Percentiles rank a stretch among this genome's conserved stretches.
Conservation (phyloP, 2,888 invertebrate species). For the Sturmia bella region DNA sequence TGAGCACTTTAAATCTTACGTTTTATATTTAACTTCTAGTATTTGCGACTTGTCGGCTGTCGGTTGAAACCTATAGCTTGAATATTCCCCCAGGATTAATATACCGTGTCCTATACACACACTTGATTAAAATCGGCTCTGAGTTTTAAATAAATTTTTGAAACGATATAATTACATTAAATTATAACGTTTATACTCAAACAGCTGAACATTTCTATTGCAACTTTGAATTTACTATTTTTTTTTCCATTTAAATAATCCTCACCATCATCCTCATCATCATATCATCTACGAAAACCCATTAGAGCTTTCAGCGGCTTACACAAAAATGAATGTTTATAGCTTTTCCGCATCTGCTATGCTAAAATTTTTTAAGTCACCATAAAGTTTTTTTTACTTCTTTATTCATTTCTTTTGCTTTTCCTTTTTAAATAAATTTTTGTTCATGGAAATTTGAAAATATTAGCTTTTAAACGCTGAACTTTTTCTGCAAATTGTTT, state of each 20-base stretch:
- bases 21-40: no score
- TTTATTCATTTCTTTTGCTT: not conserved
- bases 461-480: not conserved
- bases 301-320: conserved; percentile 36
- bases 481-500: conserved; percentile 31
- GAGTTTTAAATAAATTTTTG: no score
- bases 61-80: no score
- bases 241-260: conserved; percentile 1
- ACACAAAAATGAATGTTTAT: conserved; percentile 26
- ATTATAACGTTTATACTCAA: no score
- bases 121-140: no score
- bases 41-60: no score
- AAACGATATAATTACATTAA: no score
- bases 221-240: conserved; percentile 2
- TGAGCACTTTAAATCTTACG: no score
- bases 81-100: no score
- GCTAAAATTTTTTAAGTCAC: conserved; percentile 64
- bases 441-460: conserved; percentile 53
- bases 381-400: conserved; percentile 24
- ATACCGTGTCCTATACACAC: no score
- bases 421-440: conserved; percentile 16
- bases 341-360: conserved; percentile 63
- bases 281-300: conserved; percentile 3
- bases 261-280: conserved; percentile 12
- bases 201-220: not conserved